phyloP scores from a whole-genome alignment of 2,113 vertebrate genomes.

The Lophochroa leadbeateri region DNA sequence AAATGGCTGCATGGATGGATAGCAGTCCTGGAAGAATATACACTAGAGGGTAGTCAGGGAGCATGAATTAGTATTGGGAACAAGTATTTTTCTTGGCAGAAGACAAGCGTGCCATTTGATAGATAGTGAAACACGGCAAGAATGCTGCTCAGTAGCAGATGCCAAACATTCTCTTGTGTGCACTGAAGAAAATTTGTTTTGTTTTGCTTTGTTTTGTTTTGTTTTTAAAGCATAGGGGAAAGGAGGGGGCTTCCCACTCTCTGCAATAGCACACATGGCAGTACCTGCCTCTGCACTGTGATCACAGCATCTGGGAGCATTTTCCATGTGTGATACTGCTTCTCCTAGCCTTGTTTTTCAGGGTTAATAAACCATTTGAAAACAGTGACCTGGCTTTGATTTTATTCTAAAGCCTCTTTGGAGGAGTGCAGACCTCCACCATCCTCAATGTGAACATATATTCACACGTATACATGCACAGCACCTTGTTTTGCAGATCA shows the following conservation, averaged over 20 bases:
- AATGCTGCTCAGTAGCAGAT: constrained; percentile 42
- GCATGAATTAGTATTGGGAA: constrained; percentile 59
- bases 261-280: not conserved
- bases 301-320: not conserved
- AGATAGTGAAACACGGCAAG: constrained; percentile 37
- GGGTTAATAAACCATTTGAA: not conserved
- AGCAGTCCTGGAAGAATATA: constrained; percentile 48
- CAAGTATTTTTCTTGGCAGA: constrained; percentile 68
- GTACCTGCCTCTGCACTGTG: not conserved
- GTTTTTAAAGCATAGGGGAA: not conserved
- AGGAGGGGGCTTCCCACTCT: not conserved
- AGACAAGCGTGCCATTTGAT: not conserved
- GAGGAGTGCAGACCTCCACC: not conserved
- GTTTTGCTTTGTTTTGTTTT: not conserved
- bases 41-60: constrained; percentile 64
- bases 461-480: accelerated
- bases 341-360: not conserved
- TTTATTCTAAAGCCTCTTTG: not conserved
- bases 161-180: constrained; percentile 13
- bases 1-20: not conserved
- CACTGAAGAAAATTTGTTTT: not conserved
- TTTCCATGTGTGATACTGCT: not conserved
- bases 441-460: not conserved
- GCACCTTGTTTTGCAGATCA: not conserved
- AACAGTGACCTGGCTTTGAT: not conserved